phyloP scores from a whole-genome alignment of 2,113 vertebrate genomes.

The zebrafish (Danio rerio) region GRCz12tu NC_133194.1:3257001-3257500 shows the following conservation, averaged over 20 bases:
- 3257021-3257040: slow-evolving; percentile 86
- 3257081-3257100: slow-evolving; percentile 81
- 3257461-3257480: no score
- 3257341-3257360: no score
- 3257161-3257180: slow-evolving; percentile 75
- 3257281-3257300: slow-evolving; percentile 77
- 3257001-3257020: slow-evolving; percentile 78
- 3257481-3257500: no score
- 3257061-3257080: slow-evolving; percentile 84
- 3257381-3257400: no score
- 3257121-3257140: slow-evolving; percentile 76
- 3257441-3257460: no score
- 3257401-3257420: no score
- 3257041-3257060: slow-evolving; percentile 65
- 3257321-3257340: no score
- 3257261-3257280: slow-evolving; percentile 74
- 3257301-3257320: slow-evolving; percentile 77
- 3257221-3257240: slow-evolving; percentile 71
- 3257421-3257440: no score
- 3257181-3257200: slow-evolving; percentile 85
- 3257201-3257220: slow-evolving; percentile 80
- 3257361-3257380: no score
- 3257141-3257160: slow-evolving; percentile 69
- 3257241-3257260: slow-evolving; percentile 74
- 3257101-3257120: slow-evolving; percentile 72